These are phyloP conservation scores for Amphiura filiformis DNA, from an alignment of 35 echinoderm and acorn worm genomes.

Conservation along the genomic window DNA sequence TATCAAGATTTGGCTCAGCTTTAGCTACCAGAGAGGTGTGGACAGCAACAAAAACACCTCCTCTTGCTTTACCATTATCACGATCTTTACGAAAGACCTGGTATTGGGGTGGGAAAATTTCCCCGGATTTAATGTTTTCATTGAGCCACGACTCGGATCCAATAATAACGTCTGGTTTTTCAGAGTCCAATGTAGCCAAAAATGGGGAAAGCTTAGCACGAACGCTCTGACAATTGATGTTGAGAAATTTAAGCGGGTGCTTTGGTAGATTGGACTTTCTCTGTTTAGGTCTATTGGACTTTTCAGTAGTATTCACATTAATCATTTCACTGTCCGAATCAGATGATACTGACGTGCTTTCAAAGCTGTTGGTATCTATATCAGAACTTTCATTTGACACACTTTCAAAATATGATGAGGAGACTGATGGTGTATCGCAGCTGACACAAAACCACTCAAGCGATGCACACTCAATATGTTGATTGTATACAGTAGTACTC, in stretches of 20 bases:
- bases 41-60: constrained; percentile 56
- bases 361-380: too few relatives aligned
- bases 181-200: constrained; percentile 11
- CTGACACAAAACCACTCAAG: too few relatives aligned
- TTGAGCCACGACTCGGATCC: constrained; percentile 62
- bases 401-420: too few relatives aligned
- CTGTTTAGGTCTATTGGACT: neutral
- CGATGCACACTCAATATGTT: too few relatives aligned
- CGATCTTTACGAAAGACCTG: constrained; percentile 63
- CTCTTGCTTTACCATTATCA: neutral
- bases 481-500: too few relatives aligned
- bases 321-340: too few relatives aligned
- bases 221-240: constrained; percentile 54
- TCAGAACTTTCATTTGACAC: too few relatives aligned
- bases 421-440: neutral
- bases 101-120: constrained; percentile 42
- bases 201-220: constrained; percentile 33
- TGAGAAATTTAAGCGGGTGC: constrained; percentile 24
- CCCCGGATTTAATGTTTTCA: constrained; percentile 27
- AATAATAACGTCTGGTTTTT: constrained; percentile 45
- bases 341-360: too few relatives aligned
- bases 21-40: constrained; percentile 22
- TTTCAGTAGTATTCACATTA: neutral
- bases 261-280: constrained; percentile 9
- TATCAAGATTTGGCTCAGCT: constrained; percentile 21